Conservation (phyloP, 2,113 vertebrate species). For the Actenoides hombroni region DNA sequence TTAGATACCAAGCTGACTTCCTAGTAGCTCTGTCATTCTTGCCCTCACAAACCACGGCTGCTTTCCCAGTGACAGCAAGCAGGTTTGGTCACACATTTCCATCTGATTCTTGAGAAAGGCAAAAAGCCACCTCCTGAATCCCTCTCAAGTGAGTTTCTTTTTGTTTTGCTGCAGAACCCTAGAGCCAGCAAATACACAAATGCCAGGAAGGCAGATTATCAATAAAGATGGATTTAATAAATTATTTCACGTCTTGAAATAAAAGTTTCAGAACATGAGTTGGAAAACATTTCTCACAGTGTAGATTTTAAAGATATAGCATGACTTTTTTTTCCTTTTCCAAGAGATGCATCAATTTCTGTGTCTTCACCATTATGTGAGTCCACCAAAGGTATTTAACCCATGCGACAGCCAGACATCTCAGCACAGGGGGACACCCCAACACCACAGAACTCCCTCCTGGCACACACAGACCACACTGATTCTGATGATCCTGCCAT, state of each 20-base stretch:
- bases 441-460: neutral
- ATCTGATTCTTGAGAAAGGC: neutral
- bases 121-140: neutral
- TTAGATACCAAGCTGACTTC: neutral
- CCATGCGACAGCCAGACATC: neutral
- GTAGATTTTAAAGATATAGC: neutral
- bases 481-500: neutral
- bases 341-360: neutral
- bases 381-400: neutral
- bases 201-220: neutral
- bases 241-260: neutral
- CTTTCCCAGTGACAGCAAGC: rapidly evolving
- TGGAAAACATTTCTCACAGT: too few species aligned
- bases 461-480: neutral
- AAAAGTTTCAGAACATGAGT: neutral
- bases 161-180: rapidly evolving
- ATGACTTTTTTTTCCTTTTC: neutral
- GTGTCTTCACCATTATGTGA: neutral
- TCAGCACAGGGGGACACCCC: neutral
- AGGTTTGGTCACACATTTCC: neutral
- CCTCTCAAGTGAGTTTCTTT: neutral
- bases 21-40: neutral
- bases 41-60: neutral
- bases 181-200: rapidly evolving
- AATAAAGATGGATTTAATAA: neutral